Conservation (phyloP, 1,140 invertebrate genomes). For the Microplitis demolitor region DNA sequence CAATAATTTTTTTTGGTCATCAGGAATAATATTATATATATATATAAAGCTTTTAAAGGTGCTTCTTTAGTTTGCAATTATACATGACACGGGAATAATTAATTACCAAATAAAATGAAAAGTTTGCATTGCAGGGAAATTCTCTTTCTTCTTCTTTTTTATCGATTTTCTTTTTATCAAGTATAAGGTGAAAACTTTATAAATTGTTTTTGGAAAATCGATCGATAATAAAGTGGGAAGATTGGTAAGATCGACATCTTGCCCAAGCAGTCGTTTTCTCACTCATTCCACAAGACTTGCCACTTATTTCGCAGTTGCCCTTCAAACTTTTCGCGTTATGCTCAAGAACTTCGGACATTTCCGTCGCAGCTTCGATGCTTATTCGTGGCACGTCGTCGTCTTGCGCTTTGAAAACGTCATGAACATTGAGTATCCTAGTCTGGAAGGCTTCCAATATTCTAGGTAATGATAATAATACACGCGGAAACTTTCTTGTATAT, state of each 20-base stretch:
- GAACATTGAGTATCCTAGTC: conserved; percentile 5
- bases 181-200: not conserved
- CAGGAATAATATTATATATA: too few species aligned
- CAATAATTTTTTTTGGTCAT: too few species aligned
- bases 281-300: conserved; percentile 2
- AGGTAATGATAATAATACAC: conserved; percentile 18
- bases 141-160: conserved; percentile 4
- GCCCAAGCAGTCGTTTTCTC: conserved; percentile 14
- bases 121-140: conserved; percentile 1
- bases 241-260: not conserved
- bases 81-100: not conserved
- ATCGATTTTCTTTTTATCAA: not conserved
- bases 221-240: not conserved
- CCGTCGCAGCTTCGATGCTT: conserved; percentile 20
- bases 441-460: conserved; percentile 15
- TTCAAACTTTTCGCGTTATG: conserved; percentile 26
- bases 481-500: not conserved
- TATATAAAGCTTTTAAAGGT: not conserved
- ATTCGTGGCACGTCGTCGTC: conserved; percentile 9
- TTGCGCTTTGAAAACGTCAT: conserved; percentile 11
- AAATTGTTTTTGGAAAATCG: not conserved
- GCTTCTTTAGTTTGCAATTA: not conserved
- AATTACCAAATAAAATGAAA: not conserved
- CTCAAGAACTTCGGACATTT: conserved; percentile 19
- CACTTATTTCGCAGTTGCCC: conserved; percentile 25